Evolutionary conservation across 2,113 vertebrate species (phyloP).

Genomic region (Polypterus senegalus): DNA sequence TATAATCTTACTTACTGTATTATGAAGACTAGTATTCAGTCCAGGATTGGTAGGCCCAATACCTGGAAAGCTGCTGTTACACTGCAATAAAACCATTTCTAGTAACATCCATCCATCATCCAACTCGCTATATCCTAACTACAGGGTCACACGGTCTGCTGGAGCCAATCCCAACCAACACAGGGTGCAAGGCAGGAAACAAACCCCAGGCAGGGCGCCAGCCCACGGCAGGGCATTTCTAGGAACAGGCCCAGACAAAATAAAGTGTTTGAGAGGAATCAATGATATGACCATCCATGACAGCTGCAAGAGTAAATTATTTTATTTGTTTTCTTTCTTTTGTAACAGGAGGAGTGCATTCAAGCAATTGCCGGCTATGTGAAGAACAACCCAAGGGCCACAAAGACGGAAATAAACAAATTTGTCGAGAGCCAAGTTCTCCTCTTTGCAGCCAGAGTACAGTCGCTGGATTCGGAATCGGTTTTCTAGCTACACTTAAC

Average conservation of each 20-base stretch:
- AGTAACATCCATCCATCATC: background rate
- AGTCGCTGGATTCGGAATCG: conserved; percentile 29
- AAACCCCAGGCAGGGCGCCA: background rate
- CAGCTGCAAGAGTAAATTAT: background rate
- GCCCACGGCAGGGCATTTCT: background rate
- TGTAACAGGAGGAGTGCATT: conserved; percentile 47
- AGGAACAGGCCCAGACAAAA: background rate
- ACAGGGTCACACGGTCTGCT: too few species aligned
- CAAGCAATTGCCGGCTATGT: conserved; percentile 37
- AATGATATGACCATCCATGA: background rate
- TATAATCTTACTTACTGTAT: background rate
- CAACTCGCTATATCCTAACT: too few species aligned
- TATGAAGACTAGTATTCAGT: background rate
- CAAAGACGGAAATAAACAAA: conserved; percentile 29
- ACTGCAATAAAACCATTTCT: background rate
- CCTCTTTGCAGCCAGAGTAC: conserved; percentile 43
- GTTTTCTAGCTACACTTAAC: conserved; percentile 24
- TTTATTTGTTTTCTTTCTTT: conserved; percentile 6
- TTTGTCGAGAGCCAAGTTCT: conserved; percentile 47
- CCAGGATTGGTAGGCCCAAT: background rate
- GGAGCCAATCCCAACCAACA: too few species aligned
- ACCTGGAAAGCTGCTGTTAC: background rate
- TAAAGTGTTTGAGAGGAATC: background rate
- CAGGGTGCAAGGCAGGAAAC: background rate
- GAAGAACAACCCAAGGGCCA: conserved; percentile 37